Evolutionary conservation across 2,797 vertebrate species (phyloP).

Genomic region (Lithobates pipiens): DNA sequence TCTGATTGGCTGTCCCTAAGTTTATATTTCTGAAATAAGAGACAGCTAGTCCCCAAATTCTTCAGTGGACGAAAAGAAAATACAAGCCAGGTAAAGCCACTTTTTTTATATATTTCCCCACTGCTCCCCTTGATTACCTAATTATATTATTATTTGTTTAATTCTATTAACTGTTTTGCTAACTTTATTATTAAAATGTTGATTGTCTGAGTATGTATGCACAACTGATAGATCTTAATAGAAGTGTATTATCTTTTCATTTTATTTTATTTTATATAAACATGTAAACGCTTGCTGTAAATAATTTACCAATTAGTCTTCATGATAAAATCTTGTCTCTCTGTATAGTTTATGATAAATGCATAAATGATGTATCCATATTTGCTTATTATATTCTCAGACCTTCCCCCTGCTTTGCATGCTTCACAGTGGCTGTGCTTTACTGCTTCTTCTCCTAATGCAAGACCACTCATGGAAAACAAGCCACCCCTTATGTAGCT

Average conservation of each 20-base stretch:
- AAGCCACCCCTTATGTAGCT: too few relatives aligned
- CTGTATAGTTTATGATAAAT: neutral
- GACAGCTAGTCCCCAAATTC: conserved; percentile 23
- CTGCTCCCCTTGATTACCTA: neutral
- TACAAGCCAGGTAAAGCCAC: conserved; percentile 33
- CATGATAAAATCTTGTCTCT: neutral
- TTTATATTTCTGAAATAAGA: conserved; percentile 44
- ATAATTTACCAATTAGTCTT: neutral
- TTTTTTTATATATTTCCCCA: too few relatives aligned
- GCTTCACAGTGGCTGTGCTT: too few relatives aligned
- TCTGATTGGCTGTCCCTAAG: conserved; percentile 52
- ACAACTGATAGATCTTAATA: neutral
- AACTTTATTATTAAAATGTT: neutral
- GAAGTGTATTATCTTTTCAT: too few relatives aligned
- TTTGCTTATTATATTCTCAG: neutral
- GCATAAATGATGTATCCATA: neutral
- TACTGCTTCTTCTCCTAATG: too few relatives aligned
- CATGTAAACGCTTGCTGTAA: neutral
- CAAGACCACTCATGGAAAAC: too few relatives aligned
- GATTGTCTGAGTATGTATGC: neutral
- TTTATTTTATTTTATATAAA: too few relatives aligned
- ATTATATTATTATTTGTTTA: neutral
- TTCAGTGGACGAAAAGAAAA: conserved; percentile 2
- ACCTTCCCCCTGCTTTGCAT: too few relatives aligned
- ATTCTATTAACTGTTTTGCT: neutral